Evolutionary conservation across 53 echinoderm and acorn worm species (phyloP).

Genomic region (Patiria pectinifera): DNA sequence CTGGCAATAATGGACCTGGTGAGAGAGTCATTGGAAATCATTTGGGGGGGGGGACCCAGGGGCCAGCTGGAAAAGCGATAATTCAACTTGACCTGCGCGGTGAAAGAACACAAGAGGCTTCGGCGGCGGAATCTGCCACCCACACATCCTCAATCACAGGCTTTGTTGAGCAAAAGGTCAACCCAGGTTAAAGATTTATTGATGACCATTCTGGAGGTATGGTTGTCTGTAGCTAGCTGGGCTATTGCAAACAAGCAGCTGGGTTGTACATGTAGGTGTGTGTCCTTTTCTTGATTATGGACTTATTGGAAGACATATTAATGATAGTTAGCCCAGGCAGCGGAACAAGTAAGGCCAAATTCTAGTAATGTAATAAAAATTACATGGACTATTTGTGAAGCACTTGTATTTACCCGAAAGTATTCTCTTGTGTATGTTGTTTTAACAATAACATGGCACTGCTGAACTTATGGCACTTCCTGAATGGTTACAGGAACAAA

Average conservation of each 20-base stretch:
- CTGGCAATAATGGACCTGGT: conserved; percentile 33
- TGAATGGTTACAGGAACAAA: too few relatives aligned
- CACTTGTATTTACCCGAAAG: neutral
- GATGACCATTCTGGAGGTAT: conserved; percentile 14
- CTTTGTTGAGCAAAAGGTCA: conserved; percentile 30
- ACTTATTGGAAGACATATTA: neutral
- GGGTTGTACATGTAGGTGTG: neutral
- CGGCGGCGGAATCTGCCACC: neutral
- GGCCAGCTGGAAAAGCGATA: conserved; percentile 35
- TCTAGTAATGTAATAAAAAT: neutral
- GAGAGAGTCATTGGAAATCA: conserved; percentile 17
- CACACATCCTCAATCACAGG: conserved; percentile 1
- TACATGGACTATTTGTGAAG: neutral
- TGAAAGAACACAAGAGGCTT: conserved; percentile 27
- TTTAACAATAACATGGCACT: too few relatives aligned
- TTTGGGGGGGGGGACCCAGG: neutral
- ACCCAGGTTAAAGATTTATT: conserved; percentile 50
- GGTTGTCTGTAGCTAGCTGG: neutral
- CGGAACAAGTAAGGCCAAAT: too few relatives aligned
- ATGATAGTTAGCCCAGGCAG: neutral
- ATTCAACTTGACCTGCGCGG: conserved; percentile 43
- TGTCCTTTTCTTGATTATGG: neutral
- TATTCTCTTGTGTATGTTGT: too few relatives aligned
- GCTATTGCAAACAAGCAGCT: neutral
- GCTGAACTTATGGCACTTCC: too few relatives aligned